phyloP scores from a whole-genome alignment of 2,113 vertebrate genomes.

The Delphinapterus leucas region DNA sequence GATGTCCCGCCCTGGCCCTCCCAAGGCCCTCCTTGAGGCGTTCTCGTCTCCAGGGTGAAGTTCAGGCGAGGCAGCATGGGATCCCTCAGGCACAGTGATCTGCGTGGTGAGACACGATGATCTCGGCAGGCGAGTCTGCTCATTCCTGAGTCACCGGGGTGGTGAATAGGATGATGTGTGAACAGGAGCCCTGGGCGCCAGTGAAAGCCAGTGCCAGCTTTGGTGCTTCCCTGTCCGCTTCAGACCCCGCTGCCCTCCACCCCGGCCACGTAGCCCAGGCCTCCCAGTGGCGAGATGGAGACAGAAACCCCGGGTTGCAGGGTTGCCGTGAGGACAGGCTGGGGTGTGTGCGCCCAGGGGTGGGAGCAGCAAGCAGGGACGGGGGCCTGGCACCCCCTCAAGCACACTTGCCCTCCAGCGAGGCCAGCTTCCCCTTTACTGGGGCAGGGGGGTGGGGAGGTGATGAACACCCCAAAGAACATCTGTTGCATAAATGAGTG shows the following conservation, averaged over 20 bases:
- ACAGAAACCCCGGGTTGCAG: too few species aligned
- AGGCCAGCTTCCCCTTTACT: rapidly evolving
- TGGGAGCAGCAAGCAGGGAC: rapidly evolving
- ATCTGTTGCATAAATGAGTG: rapidly evolving
- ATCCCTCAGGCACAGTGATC: rapidly evolving
- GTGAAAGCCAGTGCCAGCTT: rapidly evolving
- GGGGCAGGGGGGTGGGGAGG: rapidly evolving
- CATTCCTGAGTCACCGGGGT: rapidly evolving
- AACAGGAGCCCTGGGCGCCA: neutral
- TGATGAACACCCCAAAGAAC: neutral
- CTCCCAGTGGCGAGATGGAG: rapidly evolving
- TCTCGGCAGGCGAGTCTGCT: rapidly evolving
- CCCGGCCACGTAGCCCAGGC: neutral
- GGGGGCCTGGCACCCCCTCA: rapidly evolving
- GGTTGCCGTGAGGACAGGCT: rapidly evolving
- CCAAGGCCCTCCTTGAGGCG: neutral
- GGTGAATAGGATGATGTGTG: rapidly evolving
- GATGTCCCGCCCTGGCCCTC: rapidly evolving
- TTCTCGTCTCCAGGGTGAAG: neutral
- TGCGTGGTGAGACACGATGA: neutral
- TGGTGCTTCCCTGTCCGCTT: neutral
- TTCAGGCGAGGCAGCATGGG: neutral
- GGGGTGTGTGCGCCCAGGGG: rapidly evolving
- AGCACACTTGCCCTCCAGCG: rapidly evolving
- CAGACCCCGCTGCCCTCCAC: rapidly evolving